A percentile compares a stretch with the other conserved stretches of the same genome.
phyloP scores from a whole-genome alignment of 2,888 invertebrate genomes.

The Zaprionus obscuricornis region DNA sequence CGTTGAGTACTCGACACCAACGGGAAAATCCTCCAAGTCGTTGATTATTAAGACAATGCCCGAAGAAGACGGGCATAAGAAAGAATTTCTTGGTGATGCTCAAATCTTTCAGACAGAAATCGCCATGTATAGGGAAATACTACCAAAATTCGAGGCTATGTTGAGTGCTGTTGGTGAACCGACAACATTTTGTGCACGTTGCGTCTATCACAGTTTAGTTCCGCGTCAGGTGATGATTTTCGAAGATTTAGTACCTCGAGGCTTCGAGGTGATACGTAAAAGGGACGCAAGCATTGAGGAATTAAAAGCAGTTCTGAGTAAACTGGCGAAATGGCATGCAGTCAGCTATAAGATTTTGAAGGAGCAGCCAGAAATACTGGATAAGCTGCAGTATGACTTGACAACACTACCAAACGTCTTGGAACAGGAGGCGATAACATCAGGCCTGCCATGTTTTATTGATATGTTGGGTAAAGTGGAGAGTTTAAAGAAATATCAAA shows the following conservation, averaged over 20 bases:
- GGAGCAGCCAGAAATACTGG: constrained; percentile 45
- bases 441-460: constrained; percentile 42
- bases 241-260: constrained; percentile 61
- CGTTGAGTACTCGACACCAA: constrained; percentile 9
- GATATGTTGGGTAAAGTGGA: constrained; percentile 39
- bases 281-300: constrained; percentile 79
- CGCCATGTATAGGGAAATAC: constrained; percentile 65
- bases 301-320: constrained; percentile 72
- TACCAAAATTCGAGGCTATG: constrained; percentile 66
- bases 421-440: constrained; percentile 30
- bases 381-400: constrained; percentile 29
- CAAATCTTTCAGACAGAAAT: constrained; percentile 62
- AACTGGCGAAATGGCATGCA: constrained; percentile 84
- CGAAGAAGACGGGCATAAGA: constrained; percentile 55
- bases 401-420: constrained; percentile 33
- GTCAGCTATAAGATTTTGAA: constrained; percentile 79
- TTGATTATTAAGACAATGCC: constrained; percentile 61
- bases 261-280: constrained; percentile 49
- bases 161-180: constrained; percentile 49
- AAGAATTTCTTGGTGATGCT: constrained; percentile 34
- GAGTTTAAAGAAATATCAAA: constrained; percentile 40
- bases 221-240: constrained; percentile 60
- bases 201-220: constrained; percentile 52
- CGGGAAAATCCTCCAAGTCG: constrained; percentile 14
- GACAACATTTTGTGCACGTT: constrained; percentile 45